Evolutionary conservation across 2,113 vertebrate species (phyloP).

Genomic region (Mixornis gularis): DNA sequence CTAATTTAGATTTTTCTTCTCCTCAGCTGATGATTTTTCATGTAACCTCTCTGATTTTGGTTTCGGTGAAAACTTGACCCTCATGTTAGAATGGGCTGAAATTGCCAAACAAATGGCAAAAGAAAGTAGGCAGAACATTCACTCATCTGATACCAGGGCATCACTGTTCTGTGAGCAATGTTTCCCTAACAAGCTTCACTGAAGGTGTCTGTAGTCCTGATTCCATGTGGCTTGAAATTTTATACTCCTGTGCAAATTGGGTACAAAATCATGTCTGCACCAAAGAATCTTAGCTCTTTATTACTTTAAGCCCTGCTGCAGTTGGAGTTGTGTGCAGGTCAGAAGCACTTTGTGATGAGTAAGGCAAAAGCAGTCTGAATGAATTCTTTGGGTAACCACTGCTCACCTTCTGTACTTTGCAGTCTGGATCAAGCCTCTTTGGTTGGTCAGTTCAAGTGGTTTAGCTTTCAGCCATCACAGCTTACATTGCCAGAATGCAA

Average conservation of each 20-base stretch:
- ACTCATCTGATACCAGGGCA: not conserved
- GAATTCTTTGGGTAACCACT: not conserved
- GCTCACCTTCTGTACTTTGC: not conserved
- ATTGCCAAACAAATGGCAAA: not conserved
- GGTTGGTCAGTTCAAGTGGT: not conserved
- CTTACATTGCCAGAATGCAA: not conserved
- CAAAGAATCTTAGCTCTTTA: not conserved
- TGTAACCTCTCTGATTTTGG: not conserved
- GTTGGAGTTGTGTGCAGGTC: not conserved
- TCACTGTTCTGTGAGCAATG: rapidly evolving
- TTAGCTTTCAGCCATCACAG: not conserved
- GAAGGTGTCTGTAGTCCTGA: not conserved
- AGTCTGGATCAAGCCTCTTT: not conserved
- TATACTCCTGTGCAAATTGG: not conserved
- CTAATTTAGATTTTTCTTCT: not conserved
- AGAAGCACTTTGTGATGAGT: not conserved
- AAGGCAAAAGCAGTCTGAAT: not conserved
- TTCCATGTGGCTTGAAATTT: not conserved
- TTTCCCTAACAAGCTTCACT: not conserved
- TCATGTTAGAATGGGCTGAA: not conserved
- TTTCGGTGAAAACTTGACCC: not conserved
- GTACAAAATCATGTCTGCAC: not conserved
- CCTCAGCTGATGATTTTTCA: not conserved
- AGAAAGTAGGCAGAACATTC: not conserved
- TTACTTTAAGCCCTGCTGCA: not conserved